phyloP scores from a whole-genome alignment of 2,113 vertebrate genomes.

The Catharus bicknelli region DNA sequence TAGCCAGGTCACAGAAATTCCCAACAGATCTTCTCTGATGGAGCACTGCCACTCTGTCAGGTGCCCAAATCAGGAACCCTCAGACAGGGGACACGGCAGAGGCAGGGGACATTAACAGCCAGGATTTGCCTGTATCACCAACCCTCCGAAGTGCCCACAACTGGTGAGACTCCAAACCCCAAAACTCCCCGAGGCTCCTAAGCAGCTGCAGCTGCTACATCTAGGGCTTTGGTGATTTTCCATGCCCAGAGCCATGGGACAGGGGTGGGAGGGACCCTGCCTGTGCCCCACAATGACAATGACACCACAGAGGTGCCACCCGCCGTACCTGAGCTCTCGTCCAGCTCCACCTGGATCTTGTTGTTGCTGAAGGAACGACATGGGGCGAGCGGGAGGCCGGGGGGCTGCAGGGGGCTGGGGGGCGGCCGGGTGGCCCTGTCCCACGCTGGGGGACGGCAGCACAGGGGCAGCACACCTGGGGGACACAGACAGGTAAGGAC shows the following conservation, averaged over 20 bases:
- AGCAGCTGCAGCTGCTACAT: background rate
- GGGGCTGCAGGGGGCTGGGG: background rate
- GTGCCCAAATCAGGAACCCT: background rate
- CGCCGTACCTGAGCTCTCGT: conserved; percentile 73
- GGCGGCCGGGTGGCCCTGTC: background rate
- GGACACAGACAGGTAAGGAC: background rate
- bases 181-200: accelerated
- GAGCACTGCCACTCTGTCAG: background rate
- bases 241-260: accelerated
- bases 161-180: accelerated
- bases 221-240: background rate
- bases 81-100: accelerated
- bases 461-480: background rate
- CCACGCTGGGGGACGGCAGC: accelerated
- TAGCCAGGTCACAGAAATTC: background rate
- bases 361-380: conserved; percentile 48
- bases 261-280: accelerated
- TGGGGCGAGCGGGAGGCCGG: accelerated
- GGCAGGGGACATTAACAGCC: background rate
- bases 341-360: conserved; percentile 79
- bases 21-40: background rate
- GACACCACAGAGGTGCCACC: background rate
- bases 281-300: background rate
- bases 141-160: accelerated
- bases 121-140: background rate